Base-by-base conservation (phyloP, 37 sponge, comb jelly and placozoan species). In the Axinella damicornis region DNA sequence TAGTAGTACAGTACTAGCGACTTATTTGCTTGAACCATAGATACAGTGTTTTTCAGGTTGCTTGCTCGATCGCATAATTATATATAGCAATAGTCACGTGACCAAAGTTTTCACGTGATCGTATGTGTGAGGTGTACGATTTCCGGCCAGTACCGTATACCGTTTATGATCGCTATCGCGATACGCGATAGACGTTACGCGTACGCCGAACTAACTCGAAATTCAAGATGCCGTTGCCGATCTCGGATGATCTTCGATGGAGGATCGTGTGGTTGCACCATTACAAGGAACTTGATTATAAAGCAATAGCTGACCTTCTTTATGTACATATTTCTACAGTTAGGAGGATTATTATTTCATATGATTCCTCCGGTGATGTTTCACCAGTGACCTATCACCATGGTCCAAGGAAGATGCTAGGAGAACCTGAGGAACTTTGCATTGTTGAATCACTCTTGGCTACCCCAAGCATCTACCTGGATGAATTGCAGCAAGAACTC, bases 401-500 rank as follows among this genome's bases (percentile, higher is more conserved):
- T 71, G 79, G 78, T 2, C 70, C 78, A 30, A 0, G 22, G 24
- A 71, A 80, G 12, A 34, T 33, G 66, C 53, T 72, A 36, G 28
- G 36, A 6, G 65, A 62, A 6, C 71, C 20, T 15, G 68, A 69
- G 18, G 60, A 85, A 33, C 33, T 27, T 18, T 24, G 17, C 17
- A 30, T 85, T 31, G 0, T 79, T 12, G 55, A 68, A 1, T 12
- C 32, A 13, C 27, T 79, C 2, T 13, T 78, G 5, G 80, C 55
- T 5, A 71, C 71, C 20, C 87, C 87, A 59, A 63, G 65, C 6
- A 71, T 86, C 9, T 86, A 79, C 35, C 65, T 86, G 0, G 34
- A 37, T 63, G 75, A 79, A 38, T 21, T 87, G 16, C 38, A 60
- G 35, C 9, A 16, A 5, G 18, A 58, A 21, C 18, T 85, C n/a